Evolutionary conservation across 2,888 invertebrate species (phyloP).

Genomic region (Argyresthia albistria): DNA sequence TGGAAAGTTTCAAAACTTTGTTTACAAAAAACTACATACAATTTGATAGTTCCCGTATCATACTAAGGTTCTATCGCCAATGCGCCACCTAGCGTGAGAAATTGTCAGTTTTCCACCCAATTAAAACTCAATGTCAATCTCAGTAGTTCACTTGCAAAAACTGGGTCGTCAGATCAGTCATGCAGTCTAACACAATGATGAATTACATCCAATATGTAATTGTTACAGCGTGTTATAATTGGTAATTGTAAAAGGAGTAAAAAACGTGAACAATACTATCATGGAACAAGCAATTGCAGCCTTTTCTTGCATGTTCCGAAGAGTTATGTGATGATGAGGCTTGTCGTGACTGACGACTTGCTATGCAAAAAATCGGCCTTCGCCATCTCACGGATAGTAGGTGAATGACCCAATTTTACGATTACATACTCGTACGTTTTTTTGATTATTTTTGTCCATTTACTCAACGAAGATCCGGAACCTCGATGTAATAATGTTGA

Average conservation of each 20-base stretch:
- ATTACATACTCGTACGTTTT: not conserved
- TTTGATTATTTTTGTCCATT: not conserved
- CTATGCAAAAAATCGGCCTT: slow-evolving; percentile 34
- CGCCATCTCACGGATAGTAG: slow-evolving; percentile 21
- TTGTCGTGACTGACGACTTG: slow-evolving; percentile 4
- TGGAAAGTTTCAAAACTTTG: too few species aligned
- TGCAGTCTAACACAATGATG: not conserved
- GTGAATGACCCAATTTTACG: slow-evolving; percentile 41
- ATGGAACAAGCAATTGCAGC: slow-evolving; percentile 19
- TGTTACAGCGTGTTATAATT: not conserved
- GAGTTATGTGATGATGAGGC: not conserved
- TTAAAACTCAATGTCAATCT: not conserved
- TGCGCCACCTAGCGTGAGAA: too few species aligned
- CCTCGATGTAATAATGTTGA: not conserved
- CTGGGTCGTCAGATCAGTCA: not conserved
- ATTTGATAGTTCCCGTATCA: too few species aligned
- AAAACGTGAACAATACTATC: slow-evolving; percentile 21
- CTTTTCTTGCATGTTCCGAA: slow-evolving; percentile 16
- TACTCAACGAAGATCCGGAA: not conserved
- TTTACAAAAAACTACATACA: too few species aligned
- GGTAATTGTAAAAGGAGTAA: not conserved
- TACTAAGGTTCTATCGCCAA: too few species aligned
- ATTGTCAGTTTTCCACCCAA: too few species aligned
- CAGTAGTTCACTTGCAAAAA: not conserved
- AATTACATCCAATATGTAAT: slow-evolving; percentile 1